Evolutionary conservation across 2,797 vertebrate genomes (phyloP), one percentile per base, ranked within the genome.

Genomic region (Thunnus albacares): DNA sequence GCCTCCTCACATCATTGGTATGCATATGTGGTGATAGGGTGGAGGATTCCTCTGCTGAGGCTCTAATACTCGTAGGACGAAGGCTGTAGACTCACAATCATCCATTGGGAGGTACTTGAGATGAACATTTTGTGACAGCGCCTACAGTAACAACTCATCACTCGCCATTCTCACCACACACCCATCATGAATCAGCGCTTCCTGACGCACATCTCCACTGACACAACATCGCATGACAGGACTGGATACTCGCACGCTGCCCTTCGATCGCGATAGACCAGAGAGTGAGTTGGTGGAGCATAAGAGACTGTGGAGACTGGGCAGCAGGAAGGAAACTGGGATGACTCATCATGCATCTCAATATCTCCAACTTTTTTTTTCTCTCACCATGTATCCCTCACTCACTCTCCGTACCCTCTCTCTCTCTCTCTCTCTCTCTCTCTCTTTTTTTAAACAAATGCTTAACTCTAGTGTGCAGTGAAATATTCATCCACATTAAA

Each of bases 401-500:
- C 51, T 77, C 38, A 38, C 64, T 64, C 55, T 61, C 45, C 14
- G 2, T 56, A 35, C n/a, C 56, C 61, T 11, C 15, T 51, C 4
- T 33, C 6, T 13, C 22, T 35, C 49, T 15, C 35, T 35, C 35
- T 35, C 35, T 38, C 38, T 38, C 10, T 38, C 35, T 10, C 35
- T 38, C 9, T 38, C 9, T 9, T 58, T 49, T 59, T 57, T 51
- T 65, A 41, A n/a, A 80, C 65, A 80, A 79, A 86, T 52, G 66
- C 71, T 75, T 71, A 67, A 88, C 83, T 89, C 56, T 56, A 43
- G 76, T 59, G 69, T 66, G 82, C 80, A 4, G 75, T 94, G 71
- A 94, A 94, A 94, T 93, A 94, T 94, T 94, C 75, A 94, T 93
- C 68, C 57, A 26, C 79, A 83, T 94, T 77, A 93, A 95, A 91